Evolutionary conservation across 2,797 vertebrate species (phyloP).

Genomic region (Alfaro cultratus): DNA sequence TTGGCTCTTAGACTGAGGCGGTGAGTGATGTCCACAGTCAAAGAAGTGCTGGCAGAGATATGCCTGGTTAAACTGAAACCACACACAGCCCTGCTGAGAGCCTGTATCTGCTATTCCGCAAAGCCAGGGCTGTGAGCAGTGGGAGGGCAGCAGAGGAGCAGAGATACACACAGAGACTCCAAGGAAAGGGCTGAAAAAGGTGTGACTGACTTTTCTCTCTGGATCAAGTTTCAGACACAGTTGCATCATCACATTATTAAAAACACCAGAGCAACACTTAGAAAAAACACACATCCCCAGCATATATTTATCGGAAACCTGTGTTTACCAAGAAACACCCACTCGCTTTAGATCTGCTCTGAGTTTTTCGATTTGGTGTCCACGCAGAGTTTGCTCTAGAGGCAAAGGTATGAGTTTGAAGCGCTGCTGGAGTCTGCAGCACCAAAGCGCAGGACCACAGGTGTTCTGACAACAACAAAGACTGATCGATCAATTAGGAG

Average conservation of each 20-base stretch:
- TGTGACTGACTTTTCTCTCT: constrained; percentile 10
- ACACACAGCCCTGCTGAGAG: constrained; percentile 61
- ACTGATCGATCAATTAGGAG: constrained; percentile 63
- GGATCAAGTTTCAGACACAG: constrained; percentile 4
- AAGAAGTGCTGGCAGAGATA: constrained; percentile 65
- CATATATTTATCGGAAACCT: constrained; percentile 15
- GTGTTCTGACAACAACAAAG: constrained; percentile 51
- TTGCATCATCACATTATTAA: constrained; percentile 20
- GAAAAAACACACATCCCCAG: background rate
- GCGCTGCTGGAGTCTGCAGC: constrained; percentile 45
- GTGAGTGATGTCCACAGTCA: constrained; percentile 68
- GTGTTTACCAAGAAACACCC: constrained; percentile 10
- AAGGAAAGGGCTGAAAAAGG: constrained; percentile 22
- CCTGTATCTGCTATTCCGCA: constrained; percentile 55
- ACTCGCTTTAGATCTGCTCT: background rate
- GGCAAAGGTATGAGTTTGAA: constrained; percentile 30
- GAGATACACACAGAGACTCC: constrained; percentile 24
- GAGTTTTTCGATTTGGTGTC: constrained; percentile 2
- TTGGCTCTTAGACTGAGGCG: constrained; percentile 49
- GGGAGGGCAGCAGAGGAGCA: constrained; percentile 37
- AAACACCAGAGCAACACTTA: background rate
- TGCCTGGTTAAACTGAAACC: constrained; percentile 56
- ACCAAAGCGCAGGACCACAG: constrained; percentile 29
- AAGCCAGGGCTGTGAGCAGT: constrained; percentile 38
- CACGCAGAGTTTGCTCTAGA: constrained; percentile 11